Conservation (phyloP, 2,888 invertebrate genomes). For the Pharmacophagus antenor region DNA sequence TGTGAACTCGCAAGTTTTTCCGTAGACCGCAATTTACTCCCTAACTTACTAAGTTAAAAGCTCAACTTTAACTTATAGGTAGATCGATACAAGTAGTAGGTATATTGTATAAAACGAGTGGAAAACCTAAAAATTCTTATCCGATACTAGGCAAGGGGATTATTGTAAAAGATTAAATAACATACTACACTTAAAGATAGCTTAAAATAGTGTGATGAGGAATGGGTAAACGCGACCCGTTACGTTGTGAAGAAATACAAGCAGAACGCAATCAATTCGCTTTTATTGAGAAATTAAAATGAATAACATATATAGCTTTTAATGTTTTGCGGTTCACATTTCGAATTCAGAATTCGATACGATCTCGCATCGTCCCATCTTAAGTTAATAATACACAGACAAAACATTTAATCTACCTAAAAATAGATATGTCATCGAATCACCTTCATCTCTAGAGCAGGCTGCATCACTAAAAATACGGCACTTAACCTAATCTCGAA, state of each 20-base stretch:
- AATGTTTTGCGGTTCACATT: conserved; percentile 29
- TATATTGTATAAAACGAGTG: conserved; percentile 81
- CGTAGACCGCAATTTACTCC: conserved; percentile 39
- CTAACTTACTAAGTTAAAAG: conserved; percentile 66
- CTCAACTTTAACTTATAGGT: conserved; percentile 78
- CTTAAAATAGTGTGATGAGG: conserved; percentile 67
- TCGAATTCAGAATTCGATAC: conserved; percentile 36
- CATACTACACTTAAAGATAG: conserved; percentile 77
- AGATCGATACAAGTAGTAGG: conserved; percentile 57
- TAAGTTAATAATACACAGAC: conserved; percentile 52
- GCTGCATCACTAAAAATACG: conserved; percentile 46
- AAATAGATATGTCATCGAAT: conserved; percentile 78
- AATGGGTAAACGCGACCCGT: conserved; percentile 39
- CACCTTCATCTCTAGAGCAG: conserved; percentile 72
- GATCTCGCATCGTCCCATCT: conserved; percentile 44
- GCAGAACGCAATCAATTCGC: not conserved
- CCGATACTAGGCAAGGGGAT: conserved; percentile 71
- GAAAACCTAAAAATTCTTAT: conserved; percentile 77
- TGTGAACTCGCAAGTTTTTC: conserved; percentile 18
- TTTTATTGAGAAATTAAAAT: conserved; percentile 4
- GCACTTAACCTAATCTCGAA: conserved; percentile 26
- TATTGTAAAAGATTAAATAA: conserved; percentile 73
- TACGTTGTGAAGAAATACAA: not conserved
- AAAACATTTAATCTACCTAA: conserved; percentile 73
- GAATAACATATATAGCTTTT: conserved; percentile 22